Base-by-base conservation (phyloP, 2,797 vertebrate genomes). In the Pseudochirops corinnae region DNA sequence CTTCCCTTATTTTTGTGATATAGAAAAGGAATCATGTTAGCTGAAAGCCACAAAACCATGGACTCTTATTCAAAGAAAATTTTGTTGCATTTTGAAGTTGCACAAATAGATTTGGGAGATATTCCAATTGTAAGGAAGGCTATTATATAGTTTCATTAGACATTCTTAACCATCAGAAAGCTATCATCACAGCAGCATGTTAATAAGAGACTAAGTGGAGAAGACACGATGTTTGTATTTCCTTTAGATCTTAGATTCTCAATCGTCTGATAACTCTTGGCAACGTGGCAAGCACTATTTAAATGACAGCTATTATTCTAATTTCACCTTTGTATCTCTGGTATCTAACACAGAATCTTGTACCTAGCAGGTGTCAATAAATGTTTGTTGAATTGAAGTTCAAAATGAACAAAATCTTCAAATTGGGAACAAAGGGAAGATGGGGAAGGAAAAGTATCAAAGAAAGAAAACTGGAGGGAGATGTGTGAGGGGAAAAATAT, bases 81-180 rank as follows among this genome's bases (percentile, higher is more conserved):
- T 56, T 58, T 94, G 26, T 10, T 53, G 55, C 92, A 90, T 93
- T 21, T 5, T 46, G 92, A 87, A 93, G 18, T 90, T 10, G 52
- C 26, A 53, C 26, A 7, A 50, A 3, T 53, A 92, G 3, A 24
- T 94, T 96, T 56, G 94, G 29, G 12, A 92, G 14, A 50, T 92
- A 10, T 87, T 96, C 93, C 57, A 53, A 7, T 93, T 56, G 6
- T 46, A 60, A 5, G 56, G 90, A 52, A 21, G 1, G 6, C 13
- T 92, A 91, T 60, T 94, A 57, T 95, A 95, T 96, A 67, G 52
- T 67, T 16, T 28, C 46, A 29, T 2, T 2, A 55, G 13, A 74
- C 62, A 6, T 74, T 74, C 33, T 74, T 39, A 39, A 74, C 16
- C 62, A 74, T 74, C 33, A 74, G 62, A 39, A 67, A n/a, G 5